These are phyloP conservation scores for Petrophora chlorosata DNA, from an alignment of 2,888 invertebrate genomes.

Conservation along the genomic window DNA sequence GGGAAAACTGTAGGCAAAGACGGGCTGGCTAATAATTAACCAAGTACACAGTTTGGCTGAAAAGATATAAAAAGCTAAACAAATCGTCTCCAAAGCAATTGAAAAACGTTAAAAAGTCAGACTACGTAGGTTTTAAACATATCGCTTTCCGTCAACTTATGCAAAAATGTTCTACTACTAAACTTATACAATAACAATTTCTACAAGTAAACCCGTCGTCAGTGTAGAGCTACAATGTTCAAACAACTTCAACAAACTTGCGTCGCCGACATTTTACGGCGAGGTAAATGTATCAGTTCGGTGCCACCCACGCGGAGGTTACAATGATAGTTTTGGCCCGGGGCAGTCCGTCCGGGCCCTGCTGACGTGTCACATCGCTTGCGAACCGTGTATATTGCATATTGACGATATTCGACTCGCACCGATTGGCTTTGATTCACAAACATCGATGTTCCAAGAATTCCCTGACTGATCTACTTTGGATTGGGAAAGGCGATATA, in stretches of 20 bases:
- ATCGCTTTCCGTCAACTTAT: too few species aligned
- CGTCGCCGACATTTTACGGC: conserved; percentile 35
- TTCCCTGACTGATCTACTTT: not conserved
- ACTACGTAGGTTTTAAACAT: too few species aligned
- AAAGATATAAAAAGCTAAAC: too few species aligned
- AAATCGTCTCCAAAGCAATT: too few species aligned
- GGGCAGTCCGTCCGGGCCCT: conserved; percentile 32
- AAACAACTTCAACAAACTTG: conserved; percentile 14
- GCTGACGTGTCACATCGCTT: conserved; percentile 48
- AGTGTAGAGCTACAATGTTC: conserved; percentile 9
- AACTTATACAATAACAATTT: too few species aligned
- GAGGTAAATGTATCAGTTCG: conserved; percentile 21
- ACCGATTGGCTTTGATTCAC: conserved; percentile 21
- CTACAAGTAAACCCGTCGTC: too few species aligned
- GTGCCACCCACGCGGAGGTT: conserved; percentile 25
- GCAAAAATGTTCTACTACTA: too few species aligned
- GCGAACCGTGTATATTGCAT: conserved; percentile 16
- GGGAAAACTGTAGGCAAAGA: too few species aligned
- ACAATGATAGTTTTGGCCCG: conserved; percentile 36
- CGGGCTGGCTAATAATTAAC: too few species aligned
- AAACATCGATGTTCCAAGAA: conserved; percentile 1
- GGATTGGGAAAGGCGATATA: not conserved
- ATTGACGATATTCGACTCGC: conserved; percentile 36
- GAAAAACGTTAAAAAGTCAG: too few species aligned
- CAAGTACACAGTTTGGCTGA: too few species aligned